phyloP scores from a whole-genome alignment of 1,140 invertebrate genomes.

The Panulirus ornatus region DNA sequence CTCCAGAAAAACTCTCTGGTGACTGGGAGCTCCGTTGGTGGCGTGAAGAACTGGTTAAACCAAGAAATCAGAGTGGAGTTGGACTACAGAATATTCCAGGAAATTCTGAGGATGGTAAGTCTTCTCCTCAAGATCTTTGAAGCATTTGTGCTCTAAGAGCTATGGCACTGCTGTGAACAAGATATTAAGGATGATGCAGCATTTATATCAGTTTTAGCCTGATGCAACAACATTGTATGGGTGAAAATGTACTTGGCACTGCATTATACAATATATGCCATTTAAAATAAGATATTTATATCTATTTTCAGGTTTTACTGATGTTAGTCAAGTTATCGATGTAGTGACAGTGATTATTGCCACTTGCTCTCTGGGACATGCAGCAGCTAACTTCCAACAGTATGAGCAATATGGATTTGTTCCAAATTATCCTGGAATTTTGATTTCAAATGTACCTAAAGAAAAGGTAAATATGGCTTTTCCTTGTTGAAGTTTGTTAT shows the following conservation, averaged over 20 bases:
- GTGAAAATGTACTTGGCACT: too few relatives aligned
- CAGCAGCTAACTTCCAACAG: constrained; percentile 79
- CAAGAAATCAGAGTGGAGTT: constrained; percentile 77
- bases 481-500: too few relatives aligned
- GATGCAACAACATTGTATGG: too few relatives aligned
- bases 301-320: constrained; percentile 76
- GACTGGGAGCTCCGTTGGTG: constrained; percentile 79
- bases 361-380: constrained; percentile 80
- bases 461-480: constrained; percentile 77
- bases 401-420: constrained; percentile 80
- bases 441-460: constrained; percentile 77
- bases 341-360: constrained; percentile 79
- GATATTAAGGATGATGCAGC: too few relatives aligned
- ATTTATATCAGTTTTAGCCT: too few relatives aligned
- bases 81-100: constrained; percentile 77
- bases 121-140: not conserved
- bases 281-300: not conserved
- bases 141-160: too few relatives aligned
- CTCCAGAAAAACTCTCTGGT: constrained; percentile 77
- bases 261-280: too few relatives aligned
- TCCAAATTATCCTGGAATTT: constrained; percentile 80
- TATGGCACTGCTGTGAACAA: too few relatives aligned
- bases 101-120: constrained; percentile 76
- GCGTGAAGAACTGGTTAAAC: constrained; percentile 78
- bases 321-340: constrained; percentile 77